Base-by-base conservation (phyloP, 2,113 vertebrate species). In the Lampris megalopsis region DNA sequence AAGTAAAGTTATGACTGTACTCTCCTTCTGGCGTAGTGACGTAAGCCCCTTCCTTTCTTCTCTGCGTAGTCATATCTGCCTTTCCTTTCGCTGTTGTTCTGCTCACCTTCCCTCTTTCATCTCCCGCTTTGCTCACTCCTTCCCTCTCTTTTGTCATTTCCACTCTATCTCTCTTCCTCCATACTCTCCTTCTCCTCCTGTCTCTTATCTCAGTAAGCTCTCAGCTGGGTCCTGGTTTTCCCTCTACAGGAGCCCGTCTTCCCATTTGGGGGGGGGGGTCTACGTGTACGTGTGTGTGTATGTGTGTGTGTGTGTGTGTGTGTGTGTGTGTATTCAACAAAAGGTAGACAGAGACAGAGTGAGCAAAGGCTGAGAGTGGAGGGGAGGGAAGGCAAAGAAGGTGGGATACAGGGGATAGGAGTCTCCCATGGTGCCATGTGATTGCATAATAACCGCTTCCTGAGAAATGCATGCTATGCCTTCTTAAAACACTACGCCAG, bases 181-280 rank as follows among this genome's bases (percentile, higher is more conserved):
- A 10, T 11, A 24, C 1, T 0, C 77, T 2, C 74, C 40, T 40
- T 69, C 59, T 73, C 56, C 61, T 38, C 53, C 67, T 53, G 41
- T 77, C 53, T 82, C 74, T 86, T 76, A 88, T 60, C 47, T 73
- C 4, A 1, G 35, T 77, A 73, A 64, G 68, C 81, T 89, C 84
- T 81, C 80, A 75, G 64, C 59, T 73, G 80, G 85, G 85, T 87
- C 71, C 58, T 64, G 70, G 10, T 69, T 81, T 69, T 77, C 81
- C 77, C 71, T 86, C 66, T 77, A 57, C 72, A 81, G 66, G 37
- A 77, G 63, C 76, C 68, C 36, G 47, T 60, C 56, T 53, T 56
- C 66, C 61, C 85, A 81, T 71, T 56, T 54, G 69, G 80, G 84
- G 63, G 72, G 70, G 36, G 63, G 75, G 74, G 73, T 81, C 74